Evolutionary conservation across 2,888 invertebrate genomes (phyloP).

Genomic region (Dynastes tityus): DNA sequence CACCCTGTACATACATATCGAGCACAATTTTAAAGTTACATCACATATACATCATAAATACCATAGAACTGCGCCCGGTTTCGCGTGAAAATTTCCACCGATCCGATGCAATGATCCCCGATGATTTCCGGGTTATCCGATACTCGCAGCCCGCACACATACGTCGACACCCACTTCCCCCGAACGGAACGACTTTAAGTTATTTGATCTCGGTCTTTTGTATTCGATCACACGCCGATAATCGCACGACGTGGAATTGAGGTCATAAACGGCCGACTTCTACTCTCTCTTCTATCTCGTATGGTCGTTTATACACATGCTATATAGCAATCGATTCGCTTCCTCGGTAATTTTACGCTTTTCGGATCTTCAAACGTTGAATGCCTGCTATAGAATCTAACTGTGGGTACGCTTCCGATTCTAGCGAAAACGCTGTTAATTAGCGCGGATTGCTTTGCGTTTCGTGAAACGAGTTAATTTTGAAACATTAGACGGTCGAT

Average conservation of each 20-base stretch:
- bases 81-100: constrained; percentile 40
- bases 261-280: constrained; percentile 15
- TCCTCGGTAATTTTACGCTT: constrained; percentile 65
- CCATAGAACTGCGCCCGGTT: constrained; percentile 36
- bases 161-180: constrained; percentile 1
- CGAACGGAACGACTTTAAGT: background rate
- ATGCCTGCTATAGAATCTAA: background rate
- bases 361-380: constrained; percentile 55
- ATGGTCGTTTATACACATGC: background rate
- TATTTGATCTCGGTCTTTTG: constrained; percentile 15
- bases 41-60: background rate
- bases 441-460: too few relatives aligned
- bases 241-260: constrained; percentile 13
- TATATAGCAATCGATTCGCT: constrained; percentile 59
- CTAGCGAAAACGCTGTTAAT: background rate
- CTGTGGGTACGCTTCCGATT: background rate
- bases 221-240: constrained; percentile 20
- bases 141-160: background rate
- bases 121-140: background rate
- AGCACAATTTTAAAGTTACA: too few relatives aligned
- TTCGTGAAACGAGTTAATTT: too few relatives aligned
- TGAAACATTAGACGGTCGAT: too few relatives aligned
- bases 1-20: too few relatives aligned
- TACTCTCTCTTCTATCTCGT: background rate
- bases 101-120: background rate